Evolutionary conservation across 2,113 vertebrate species (phyloP), one percentile per base, ranked within the genome.

Genomic region (Actinemys pallida): DNA sequence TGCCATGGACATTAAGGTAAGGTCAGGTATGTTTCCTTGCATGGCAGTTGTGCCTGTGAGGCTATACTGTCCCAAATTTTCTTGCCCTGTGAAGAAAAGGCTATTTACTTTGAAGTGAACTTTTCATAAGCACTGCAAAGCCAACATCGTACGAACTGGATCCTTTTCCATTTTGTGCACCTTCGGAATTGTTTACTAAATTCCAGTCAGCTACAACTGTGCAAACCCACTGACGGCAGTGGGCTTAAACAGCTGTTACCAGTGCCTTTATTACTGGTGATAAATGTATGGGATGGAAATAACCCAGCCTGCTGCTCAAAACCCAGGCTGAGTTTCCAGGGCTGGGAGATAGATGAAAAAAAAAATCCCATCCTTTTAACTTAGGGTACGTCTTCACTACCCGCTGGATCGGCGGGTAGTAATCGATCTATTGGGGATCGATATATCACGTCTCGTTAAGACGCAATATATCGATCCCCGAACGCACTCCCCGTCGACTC

Each of bases 121-220:
- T 86, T 92, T 52, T 4, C 84, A 47, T 52, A 76, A 49, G 39
- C 0, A 0, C 1, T 50, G 10, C 7, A 92, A 62, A 89, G 65
- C 6, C 8, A 4, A 0, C 47, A 1, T 69, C 42, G 65, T 5
- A 47, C 0, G 0, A 29, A 39, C 9, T 0, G 3, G 5, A 78
- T 25, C 22, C 69, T 89, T 42, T 8, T 14, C 25, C 8, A 27
- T 54, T 84, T 22, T 54, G 1, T 0, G 0, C 39, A 27, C 50
- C 89, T 7, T 22, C 3, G 1, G 19, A 27, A 8, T 25, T n/a
- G 50, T 65, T 91, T 19, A 2, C 11, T 56, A 5, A 0, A 0
- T 78, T 39, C 19, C 16, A 85, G 56, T 8, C 49, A 59, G 57
- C 5, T 80, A 80, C 31, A 69, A 5, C 50, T 81, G 16, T 72